A percentile compares a stretch with the other conserved stretches of the same genome.
Conservation (phyloP, 1,140 invertebrate genomes). For the Uloborus diversus region DNA sequence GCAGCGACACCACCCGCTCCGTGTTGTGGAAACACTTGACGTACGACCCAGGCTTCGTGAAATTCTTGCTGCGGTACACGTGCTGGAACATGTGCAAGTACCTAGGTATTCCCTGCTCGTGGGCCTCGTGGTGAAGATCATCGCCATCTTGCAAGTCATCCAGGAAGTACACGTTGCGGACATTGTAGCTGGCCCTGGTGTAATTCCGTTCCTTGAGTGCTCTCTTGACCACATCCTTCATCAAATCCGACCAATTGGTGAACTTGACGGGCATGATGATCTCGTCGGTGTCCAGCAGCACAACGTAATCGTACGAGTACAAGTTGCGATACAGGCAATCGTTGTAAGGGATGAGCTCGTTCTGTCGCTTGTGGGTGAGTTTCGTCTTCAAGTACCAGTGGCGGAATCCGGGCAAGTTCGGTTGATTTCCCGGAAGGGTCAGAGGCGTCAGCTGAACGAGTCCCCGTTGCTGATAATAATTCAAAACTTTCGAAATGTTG, state of each 20-base stretch:
- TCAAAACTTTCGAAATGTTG: slow-evolving; percentile 87
- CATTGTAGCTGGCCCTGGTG: slow-evolving; percentile 85
- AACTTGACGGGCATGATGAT: slow-evolving; percentile 90
- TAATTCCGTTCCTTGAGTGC: slow-evolving; percentile 73
- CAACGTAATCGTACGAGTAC: slow-evolving; percentile 89
- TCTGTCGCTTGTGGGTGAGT: slow-evolving; percentile 88
- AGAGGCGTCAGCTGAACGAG: slow-evolving; percentile 85
- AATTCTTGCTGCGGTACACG: slow-evolving; percentile 88
- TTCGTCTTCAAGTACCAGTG: slow-evolving; percentile 90
- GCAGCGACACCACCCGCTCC: slow-evolving; percentile 84
- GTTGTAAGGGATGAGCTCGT: slow-evolving; percentile 96
- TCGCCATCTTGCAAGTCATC: slow-evolving; percentile 75
- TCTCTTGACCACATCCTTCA: slow-evolving; percentile 74
- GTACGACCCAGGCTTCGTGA: slow-evolving; percentile 91
- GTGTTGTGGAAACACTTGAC: slow-evolving; percentile 95
- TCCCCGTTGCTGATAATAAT: slow-evolving; percentile 79
- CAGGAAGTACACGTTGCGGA: slow-evolving; percentile 93
- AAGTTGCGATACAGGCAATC: slow-evolving; percentile 95
- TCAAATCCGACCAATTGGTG: slow-evolving; percentile 79
- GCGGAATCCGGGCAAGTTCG: slow-evolving; percentile 86
- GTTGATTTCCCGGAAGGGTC: slow-evolving; percentile 88
- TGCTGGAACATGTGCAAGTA: slow-evolving; percentile 96
- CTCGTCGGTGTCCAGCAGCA: slow-evolving; percentile 91
- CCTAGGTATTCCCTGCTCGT: slow-evolving; percentile 74
- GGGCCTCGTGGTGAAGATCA: slow-evolving; percentile 59